These are phyloP conservation scores for Pachycephala philippinensis DNA, from an alignment of 2,113 vertebrate genomes.

Conservation along the genomic window DNA sequence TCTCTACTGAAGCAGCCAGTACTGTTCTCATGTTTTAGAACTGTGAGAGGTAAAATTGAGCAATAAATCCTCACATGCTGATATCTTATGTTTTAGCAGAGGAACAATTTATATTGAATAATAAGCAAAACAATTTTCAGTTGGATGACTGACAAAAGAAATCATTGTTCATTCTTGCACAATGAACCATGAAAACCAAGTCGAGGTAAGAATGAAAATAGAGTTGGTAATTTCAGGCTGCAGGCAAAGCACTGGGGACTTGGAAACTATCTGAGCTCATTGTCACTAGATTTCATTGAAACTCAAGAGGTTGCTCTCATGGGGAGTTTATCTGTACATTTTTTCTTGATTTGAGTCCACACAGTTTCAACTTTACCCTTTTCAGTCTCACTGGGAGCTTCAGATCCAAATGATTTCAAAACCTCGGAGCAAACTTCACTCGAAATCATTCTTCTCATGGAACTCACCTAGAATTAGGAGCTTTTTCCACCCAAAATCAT, in stretches of 20 bases:
- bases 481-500: not conserved
- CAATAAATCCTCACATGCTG: constrained; percentile 66
- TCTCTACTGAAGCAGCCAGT: not conserved
- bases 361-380: constrained; percentile 22
- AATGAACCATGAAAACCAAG: constrained; percentile 70
- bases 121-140: constrained; percentile 73
- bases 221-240: constrained; percentile 42
- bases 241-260: constrained; percentile 29
- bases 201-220: constrained; percentile 55
- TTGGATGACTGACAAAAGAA: constrained; percentile 68
- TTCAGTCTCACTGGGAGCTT: constrained; percentile 8
- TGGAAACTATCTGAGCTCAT: constrained; percentile 29
- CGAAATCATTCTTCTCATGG: not conserved
- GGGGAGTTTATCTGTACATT: constrained; percentile 3
- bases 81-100: constrained; percentile 66
- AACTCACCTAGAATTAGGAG: not conserved
- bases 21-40: constrained; percentile 32
- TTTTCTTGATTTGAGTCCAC: constrained; percentile 28
- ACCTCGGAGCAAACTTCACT: not conserved
- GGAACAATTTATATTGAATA: constrained; percentile 71
- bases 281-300: constrained; percentile 36
- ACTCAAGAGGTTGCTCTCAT: not conserved
- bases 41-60: constrained; percentile 42
- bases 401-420: not conserved
- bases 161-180: constrained; percentile 69